Percentiles rank a stretch among this genome's conserved stretches.
These are phyloP conservation scores for Xenus cinereus DNA, from an alignment of 2,113 vertebrate genomes.

Conservation along the genomic window DNA sequence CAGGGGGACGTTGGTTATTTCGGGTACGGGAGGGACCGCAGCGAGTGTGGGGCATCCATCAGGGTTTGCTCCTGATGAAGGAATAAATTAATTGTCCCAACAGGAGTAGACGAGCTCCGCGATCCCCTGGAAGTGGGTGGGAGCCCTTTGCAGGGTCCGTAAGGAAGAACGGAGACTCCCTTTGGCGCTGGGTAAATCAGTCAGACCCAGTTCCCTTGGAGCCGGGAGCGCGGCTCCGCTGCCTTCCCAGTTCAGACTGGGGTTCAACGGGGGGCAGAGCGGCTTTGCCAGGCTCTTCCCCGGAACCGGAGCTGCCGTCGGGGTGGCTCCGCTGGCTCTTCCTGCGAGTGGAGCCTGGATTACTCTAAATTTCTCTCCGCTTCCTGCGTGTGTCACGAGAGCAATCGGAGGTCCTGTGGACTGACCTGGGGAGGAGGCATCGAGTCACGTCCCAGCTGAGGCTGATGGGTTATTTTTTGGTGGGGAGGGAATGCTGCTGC, in stretches of 20 bases:
- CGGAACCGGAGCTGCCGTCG: background rate
- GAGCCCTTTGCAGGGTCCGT: background rate
- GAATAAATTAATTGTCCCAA: background rate
- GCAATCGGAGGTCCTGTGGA: background rate
- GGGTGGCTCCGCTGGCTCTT: background rate
- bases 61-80: background rate
- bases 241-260: too few relatives aligned
- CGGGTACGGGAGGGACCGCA: background rate
- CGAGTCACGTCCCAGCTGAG: background rate
- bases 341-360: background rate
- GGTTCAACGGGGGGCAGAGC: background rate
- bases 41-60: rapidly evolving
- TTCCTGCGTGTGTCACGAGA: background rate
- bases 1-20: background rate
- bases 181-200: rapidly evolving
- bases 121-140: background rate
- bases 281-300: background rate
- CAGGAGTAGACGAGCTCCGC: background rate
- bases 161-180: background rate
- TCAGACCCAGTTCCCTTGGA: too few relatives aligned
- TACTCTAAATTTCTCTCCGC: background rate
- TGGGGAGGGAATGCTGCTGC: background rate
- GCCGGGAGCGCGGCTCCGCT: rapidly evolving
- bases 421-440: background rate
- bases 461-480: background rate